Conservation (phyloP, 1,140 invertebrate species). For the Dryas iulia region DNA sequence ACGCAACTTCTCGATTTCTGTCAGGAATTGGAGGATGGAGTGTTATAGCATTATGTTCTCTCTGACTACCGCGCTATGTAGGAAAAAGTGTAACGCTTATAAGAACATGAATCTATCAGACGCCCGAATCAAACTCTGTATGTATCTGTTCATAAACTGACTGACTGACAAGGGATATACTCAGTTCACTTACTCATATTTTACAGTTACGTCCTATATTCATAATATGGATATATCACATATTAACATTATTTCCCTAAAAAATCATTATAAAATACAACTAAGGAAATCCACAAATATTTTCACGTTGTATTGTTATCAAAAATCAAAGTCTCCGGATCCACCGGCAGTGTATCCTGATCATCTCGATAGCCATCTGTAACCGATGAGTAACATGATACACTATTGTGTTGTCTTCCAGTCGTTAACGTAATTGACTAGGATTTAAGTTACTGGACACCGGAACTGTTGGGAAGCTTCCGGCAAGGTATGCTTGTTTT, state of each 20-base stretch:
- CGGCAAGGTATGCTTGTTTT: neutral
- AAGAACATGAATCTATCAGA: no score
- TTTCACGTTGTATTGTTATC: conserved; percentile 13
- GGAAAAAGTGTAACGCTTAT: no score
- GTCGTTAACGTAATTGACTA: conserved; percentile 49
- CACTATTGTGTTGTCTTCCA: conserved; percentile 53
- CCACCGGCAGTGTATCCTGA: conserved; percentile 11
- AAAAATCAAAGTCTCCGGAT: conserved; percentile 13
- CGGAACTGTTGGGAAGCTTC: neutral
- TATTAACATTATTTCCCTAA: neutral
- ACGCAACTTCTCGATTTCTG: no score
- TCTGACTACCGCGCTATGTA: no score
- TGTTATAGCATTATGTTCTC: no score
- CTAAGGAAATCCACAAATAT: neutral
- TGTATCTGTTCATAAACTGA: no score
- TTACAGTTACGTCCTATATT: no score
- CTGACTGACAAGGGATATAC: no score
- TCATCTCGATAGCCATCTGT: conserved; percentile 35
- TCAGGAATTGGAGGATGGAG: no score
- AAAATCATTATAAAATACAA: neutral
- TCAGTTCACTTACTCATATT: no score
- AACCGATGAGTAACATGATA: conserved; percentile 43
- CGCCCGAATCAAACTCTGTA: no score
- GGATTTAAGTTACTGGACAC: conserved; percentile 42
- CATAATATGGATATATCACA: no score